Base-by-base conservation (phyloP, 2,113 vertebrate species). In the Aegypius monachus region DNA sequence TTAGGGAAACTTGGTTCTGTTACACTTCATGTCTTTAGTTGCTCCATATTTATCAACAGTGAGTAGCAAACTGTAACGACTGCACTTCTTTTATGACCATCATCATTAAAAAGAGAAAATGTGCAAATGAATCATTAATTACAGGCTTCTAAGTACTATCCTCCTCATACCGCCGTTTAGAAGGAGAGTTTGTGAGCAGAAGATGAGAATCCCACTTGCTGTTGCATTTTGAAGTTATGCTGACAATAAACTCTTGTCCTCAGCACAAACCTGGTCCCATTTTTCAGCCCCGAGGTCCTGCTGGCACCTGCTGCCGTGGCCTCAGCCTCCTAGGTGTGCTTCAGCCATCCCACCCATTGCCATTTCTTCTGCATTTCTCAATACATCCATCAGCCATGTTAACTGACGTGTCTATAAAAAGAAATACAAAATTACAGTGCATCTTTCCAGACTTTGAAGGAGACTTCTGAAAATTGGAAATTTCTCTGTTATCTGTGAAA, bases 71-170 rank as follows among this genome's bases (percentile, higher is more conserved):
- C 84, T 78, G 31, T 79, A 82, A 90, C 55, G 74, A 85, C 34
- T 29, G 77, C 34, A 34, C 73, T 90, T 74, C 77, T 88, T 78
- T 88, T 94, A 94, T 81, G 86, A 88, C 77, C 74, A 45, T 52
- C 83, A 71, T 86, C 73, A 34, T 59, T 93, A 90, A 38, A 68
- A 77, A 85, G 83, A 58, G 92, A 93, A 82, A 91, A 81, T 48
- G 84, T 93, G 91, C 84, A 93, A 93, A 84, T 91, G 78, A 93
- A 85, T 96, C 93, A 91, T 87, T 94, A 93, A 96, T 96, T 96
- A 78, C 92, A 89, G 87, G 81, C 61, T 89, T 84, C 65, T 72
- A 68, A 81, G 66, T 9, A 7, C 78, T 61, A 17, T 18, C 52
- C 67, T 88, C 34, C 38, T 93, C 73, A 82, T 85, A 34, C 82